Evolutionary conservation across 1,140 invertebrate genomes (phyloP), one percentile per base, ranked within the genome.

Genomic region (Dufourea novaeangliae): DNA sequence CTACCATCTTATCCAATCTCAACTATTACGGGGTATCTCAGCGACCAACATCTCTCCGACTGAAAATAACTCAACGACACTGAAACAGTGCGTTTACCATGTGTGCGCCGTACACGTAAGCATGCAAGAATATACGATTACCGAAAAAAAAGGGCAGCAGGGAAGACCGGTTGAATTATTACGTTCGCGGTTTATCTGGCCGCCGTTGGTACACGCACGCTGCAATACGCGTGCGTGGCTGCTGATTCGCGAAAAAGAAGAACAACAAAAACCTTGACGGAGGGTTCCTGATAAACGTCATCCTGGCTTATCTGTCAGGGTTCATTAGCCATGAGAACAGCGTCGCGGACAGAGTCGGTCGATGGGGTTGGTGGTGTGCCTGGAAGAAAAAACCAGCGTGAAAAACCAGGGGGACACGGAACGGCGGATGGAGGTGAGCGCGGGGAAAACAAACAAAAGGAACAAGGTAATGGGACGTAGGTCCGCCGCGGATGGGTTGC

Each of bases 241-340:
- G 52, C 52, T 75, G 73, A 75, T 75, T 68, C 52, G n/a, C 37
- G 25, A 46, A 68, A 74, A 34, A 11, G 41, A 2, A 14, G 3
- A 44, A 44, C 11, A 44, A 14, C 7, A 50, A 50, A n/a, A n/a
- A n/a, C 46, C 20, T 17, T 6, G 6, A 5, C 17, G 4, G 44
- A 14, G 1, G 17, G 17, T n/a, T n/a, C n/a, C 39, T 29, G 56
- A 75, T 75, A 69, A 71, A 71, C 44, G 75, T 78, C 59, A 71
- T 41, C 54, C 46, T 12, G 20, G 44, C 56, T 71, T 71, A 77
- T 71, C 73, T 69, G 64, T 61, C 39, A 41, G 46, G 41, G 67
- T 77, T 77, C 56, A 77, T 71, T 77, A 77, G 59, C 44, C 46
- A 14, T 11, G 46, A 44, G 57, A 71, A 71, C 54, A 39, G 32